Percentiles rank a stretch among this genome's conserved stretches.
phyloP scores from a whole-genome alignment of 2,113 vertebrate species.

The Caranx ignobilis region DNA sequence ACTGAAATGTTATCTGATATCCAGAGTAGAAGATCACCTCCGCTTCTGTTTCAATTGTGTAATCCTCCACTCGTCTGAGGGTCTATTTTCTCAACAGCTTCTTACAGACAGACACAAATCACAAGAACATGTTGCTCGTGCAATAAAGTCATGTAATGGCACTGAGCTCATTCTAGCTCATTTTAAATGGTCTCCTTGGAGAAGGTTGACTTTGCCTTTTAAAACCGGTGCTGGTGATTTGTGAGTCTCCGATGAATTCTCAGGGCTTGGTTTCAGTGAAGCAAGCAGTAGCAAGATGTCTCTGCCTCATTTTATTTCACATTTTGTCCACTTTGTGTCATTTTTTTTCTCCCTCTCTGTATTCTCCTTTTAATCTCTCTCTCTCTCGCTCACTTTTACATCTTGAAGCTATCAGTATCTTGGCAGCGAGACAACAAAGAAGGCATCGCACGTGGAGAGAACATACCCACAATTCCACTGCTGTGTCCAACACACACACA shows the following conservation, averaged over 20 bases:
- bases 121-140: constrained; percentile 57
- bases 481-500: constrained; percentile 35
- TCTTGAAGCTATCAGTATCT: constrained; percentile 76
- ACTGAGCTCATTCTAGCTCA: constrained; percentile 65
- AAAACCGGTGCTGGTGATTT: constrained; percentile 66
- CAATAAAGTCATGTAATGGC: constrained; percentile 66
- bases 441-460: constrained; percentile 66
- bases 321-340: constrained; percentile 66
- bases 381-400: constrained; percentile 54
- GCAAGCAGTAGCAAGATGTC: constrained; percentile 70
- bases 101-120: constrained; percentile 36
- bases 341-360: constrained; percentile 3
- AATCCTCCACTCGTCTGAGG: constrained; percentile 9
- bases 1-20: neutral
- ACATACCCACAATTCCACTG: constrained; percentile 65
- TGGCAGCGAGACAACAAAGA: constrained; percentile 66
- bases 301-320: constrained; percentile 62
- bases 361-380: constrained; percentile 26
- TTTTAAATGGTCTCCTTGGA: constrained; percentile 71
- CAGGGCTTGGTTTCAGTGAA: constrained; percentile 64
- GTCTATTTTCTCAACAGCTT: constrained; percentile 19
- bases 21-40: neutral
- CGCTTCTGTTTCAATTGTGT: constrained; percentile 2
- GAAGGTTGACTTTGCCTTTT: constrained; percentile 68
- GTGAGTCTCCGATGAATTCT: constrained; percentile 61